phyloP scores from a whole-genome alignment of 2,797 vertebrate species.

The Ptychobarbus kaznakovi region DNA sequence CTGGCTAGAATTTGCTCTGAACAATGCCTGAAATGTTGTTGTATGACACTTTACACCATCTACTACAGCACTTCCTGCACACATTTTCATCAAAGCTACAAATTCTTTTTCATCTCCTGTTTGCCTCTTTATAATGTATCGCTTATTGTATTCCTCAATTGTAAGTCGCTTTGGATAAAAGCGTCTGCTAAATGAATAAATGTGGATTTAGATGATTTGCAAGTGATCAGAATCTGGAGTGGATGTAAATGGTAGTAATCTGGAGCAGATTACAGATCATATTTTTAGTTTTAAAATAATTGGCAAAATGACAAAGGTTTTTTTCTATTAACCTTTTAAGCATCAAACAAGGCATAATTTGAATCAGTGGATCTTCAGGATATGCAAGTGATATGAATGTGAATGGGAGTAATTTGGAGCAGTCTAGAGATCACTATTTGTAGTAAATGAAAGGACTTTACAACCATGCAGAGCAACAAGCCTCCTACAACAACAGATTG shows the following conservation, averaged over 20 bases:
- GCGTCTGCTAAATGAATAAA: too few relatives aligned
- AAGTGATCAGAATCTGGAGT: neutral
- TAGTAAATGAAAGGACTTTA: neutral
- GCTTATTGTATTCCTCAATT: too few relatives aligned
- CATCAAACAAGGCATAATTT: neutral
- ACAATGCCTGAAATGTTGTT: too few relatives aligned
- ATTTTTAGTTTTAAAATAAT: neutral
- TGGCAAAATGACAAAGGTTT: neutral
- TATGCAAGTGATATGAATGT: neutral
- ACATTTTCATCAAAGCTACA: too few relatives aligned
- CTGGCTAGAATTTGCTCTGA: too few relatives aligned
- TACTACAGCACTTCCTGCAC: too few relatives aligned
- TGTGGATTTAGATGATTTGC: neutral
- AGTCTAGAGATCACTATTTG: neutral
- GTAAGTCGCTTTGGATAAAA: too few relatives aligned
- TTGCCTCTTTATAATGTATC: too few relatives aligned
- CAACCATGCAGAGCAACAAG: neutral
- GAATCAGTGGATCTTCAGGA: neutral
- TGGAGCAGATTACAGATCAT: neutral
- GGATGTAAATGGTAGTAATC: neutral
- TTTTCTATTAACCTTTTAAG: neutral
- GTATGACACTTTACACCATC: too few relatives aligned
- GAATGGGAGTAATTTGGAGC: neutral
- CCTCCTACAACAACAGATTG: slow-evolving; percentile 20
- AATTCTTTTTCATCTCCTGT: too few relatives aligned